Conservation (phyloP, 1,140 invertebrate species). For the Trichogramma pretiosum region DNA sequence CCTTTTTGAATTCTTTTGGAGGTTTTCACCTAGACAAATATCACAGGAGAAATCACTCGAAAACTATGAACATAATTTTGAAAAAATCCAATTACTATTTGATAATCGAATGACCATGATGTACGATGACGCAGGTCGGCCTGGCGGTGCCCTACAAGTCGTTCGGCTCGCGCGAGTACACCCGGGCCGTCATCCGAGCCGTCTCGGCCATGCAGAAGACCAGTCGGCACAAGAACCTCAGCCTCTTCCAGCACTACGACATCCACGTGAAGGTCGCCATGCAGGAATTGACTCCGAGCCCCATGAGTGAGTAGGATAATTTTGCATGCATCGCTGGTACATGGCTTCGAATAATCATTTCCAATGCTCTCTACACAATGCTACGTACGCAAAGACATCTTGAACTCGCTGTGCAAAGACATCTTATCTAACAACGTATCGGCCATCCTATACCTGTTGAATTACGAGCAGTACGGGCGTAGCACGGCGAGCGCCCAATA, state of each 20-base stretch:
- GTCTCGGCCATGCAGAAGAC: constrained; percentile 43
- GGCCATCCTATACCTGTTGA: constrained; percentile 88
- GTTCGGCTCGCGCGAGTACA: constrained; percentile 64
- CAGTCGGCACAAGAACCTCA: constrained; percentile 49
- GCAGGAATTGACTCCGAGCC: constrained; percentile 67
- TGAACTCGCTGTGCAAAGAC: constrained; percentile 78
- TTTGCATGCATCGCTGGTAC: too few relatives aligned
- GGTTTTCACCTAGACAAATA: too few relatives aligned
- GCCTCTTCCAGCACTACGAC: constrained; percentile 59
- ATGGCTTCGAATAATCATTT: too few relatives aligned
- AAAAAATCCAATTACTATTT: too few relatives aligned
- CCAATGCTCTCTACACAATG: too few relatives aligned
- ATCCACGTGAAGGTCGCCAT: constrained; percentile 61
- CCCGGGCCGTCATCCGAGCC: constrained; percentile 46
- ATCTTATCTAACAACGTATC: constrained; percentile 82
- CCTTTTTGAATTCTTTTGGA: too few relatives aligned
- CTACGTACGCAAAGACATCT: constrained; percentile 55
- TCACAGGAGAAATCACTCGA: too few relatives aligned
- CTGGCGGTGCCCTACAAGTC: constrained; percentile 68
- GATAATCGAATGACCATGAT: background rate
- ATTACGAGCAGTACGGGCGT: constrained; percentile 75
- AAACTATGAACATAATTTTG: too few relatives aligned
- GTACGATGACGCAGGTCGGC: constrained; percentile 47
- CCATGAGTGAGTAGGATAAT: constrained; percentile 63
- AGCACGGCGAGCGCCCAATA: constrained; percentile 89